phyloP scores from a whole-genome alignment of 2,113 vertebrate genomes.

The Hydrolagus affinis region DNA sequence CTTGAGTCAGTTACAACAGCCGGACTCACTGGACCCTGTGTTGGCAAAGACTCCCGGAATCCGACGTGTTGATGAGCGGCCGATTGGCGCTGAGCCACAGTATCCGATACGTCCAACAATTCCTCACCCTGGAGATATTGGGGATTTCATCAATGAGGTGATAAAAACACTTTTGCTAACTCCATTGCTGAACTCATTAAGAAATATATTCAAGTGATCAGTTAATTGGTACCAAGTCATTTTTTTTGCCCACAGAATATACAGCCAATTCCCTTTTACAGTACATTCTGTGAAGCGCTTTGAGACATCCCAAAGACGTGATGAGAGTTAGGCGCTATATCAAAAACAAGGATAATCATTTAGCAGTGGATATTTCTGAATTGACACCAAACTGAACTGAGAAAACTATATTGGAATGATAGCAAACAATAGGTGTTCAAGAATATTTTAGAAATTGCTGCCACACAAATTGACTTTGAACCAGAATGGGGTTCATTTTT shows the following conservation, averaged over 20 bases:
- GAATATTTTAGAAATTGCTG: not conserved
- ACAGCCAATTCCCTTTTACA: too few relatives aligned
- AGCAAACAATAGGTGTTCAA: not conserved
- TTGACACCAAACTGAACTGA: not conserved
- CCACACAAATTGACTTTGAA: not conserved
- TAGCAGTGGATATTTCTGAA: not conserved
- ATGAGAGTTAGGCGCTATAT: too few relatives aligned
- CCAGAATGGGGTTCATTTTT: not conserved
- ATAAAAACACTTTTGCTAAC: constrained; percentile 21
- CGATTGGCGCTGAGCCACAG: constrained; percentile 85
- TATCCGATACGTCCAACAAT: constrained; percentile 83
- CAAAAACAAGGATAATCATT: not conserved
- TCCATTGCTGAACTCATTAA: not conserved
- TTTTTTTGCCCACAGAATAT: too few relatives aligned
- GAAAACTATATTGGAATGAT: not conserved
- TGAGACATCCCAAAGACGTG: too few relatives aligned
- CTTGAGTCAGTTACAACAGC: constrained; percentile 93
- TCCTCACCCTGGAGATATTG: constrained; percentile 90
- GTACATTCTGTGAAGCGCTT: too few relatives aligned
- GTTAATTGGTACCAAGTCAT: not conserved
- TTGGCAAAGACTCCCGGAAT: constrained; percentile 81
- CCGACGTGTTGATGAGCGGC: constrained; percentile 85
- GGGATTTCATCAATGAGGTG: constrained; percentile 96
- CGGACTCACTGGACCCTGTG: constrained; percentile 85
- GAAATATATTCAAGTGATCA: not conserved